Conservation (phyloP, 2,113 vertebrate species). For the Gracilinanus agilis region DNA sequence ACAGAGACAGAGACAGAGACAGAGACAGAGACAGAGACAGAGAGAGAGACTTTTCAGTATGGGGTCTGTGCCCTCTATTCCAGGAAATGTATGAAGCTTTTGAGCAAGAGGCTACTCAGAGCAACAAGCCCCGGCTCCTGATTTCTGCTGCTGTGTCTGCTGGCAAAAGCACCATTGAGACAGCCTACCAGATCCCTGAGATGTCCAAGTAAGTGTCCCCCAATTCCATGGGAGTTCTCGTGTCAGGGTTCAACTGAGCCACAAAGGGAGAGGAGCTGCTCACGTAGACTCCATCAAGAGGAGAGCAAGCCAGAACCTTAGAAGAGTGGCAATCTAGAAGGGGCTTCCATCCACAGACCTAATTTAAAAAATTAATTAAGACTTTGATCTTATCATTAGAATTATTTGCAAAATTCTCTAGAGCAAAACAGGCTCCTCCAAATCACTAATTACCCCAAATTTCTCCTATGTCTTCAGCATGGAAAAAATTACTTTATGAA, state of each 20-base stretch:
- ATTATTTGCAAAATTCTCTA: slow-evolving; percentile 11
- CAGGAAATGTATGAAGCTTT: slow-evolving; percentile 86
- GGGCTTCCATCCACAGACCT: background rate
- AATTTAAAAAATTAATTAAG: background rate
- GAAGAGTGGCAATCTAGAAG: background rate
- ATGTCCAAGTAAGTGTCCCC: slow-evolving; percentile 70
- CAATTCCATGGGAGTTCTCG: background rate
- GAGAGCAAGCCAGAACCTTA: background rate
- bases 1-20: no score
- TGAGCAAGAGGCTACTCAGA: slow-evolving; percentile 82
- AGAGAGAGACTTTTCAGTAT: background rate
- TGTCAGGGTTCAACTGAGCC: background rate
- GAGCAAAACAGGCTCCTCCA: background rate
- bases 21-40: no score
- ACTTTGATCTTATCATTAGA: background rate
- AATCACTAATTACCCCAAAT: background rate
- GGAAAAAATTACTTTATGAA: background rate
- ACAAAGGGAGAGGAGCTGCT: background rate
- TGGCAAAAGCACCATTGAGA: slow-evolving; percentile 80
- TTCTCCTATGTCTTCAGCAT: background rate
- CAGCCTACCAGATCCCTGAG: slow-evolving; percentile 84
- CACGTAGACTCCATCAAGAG: background rate
- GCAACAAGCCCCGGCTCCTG: slow-evolving; percentile 81
- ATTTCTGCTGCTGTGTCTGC: slow-evolving; percentile 85
- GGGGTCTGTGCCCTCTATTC: background rate